Percentiles rank a stretch among this genome's conserved stretches.
Evolutionary conservation across 92 coral and sea anemone genomes (phyloP).

Genomic region (Porites divaricata): DNA sequence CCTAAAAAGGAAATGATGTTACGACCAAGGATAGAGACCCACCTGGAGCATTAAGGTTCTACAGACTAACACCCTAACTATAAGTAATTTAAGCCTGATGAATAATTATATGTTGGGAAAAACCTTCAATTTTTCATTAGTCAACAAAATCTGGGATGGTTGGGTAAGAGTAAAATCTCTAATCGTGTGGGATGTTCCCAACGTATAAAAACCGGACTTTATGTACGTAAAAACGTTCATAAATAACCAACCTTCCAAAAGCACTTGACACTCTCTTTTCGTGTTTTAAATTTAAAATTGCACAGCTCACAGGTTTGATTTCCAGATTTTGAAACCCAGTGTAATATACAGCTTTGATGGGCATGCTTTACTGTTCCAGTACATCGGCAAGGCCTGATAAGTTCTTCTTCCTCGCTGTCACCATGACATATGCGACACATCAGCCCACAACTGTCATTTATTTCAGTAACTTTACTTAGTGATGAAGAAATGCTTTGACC

Average conservation of each 20-base stretch:
- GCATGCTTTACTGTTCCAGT: conserved; percentile 95
- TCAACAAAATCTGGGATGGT: too few species aligned
- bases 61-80: too few species aligned
- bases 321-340: conserved; percentile 98
- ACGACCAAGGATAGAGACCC: too few species aligned
- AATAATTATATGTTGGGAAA: too few species aligned
- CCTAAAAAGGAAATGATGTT: too few species aligned
- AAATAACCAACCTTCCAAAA: conserved; percentile 87
- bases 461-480: conserved; percentile 52
- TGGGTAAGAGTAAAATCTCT: too few species aligned
- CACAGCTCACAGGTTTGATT: conserved; percentile 91
- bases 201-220: too few species aligned
- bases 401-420: conserved; percentile 78
- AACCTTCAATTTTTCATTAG: too few species aligned
- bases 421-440: conserved; percentile 97
- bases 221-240: background rate
- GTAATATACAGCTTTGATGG: conserved; percentile 88
- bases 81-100: too few species aligned
- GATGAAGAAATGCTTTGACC: background rate
- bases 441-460: conserved; percentile 53
- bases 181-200: too few species aligned
- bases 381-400: conserved; percentile 89
- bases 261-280: conserved; percentile 74
- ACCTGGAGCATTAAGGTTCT: too few species aligned
- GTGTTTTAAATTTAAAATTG: conserved; percentile 89